Evolutionary conservation across 2,797 vertebrate species (phyloP), one percentile per base, ranked within the genome.

Genomic region (Odontamblyopus lacepedii): DNA sequence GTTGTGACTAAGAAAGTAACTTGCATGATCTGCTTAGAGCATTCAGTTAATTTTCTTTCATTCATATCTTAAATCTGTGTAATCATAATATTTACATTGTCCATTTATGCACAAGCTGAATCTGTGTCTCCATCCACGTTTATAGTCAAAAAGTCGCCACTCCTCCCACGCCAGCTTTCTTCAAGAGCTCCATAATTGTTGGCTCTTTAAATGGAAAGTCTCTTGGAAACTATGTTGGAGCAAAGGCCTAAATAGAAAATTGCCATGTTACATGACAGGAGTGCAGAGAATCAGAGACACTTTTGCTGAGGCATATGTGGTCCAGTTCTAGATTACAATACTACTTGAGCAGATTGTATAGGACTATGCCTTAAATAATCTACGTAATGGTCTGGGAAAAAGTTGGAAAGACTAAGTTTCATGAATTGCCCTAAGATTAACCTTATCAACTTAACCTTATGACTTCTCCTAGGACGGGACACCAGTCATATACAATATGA

Each of bases 191-290:
- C 67, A 62, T 79, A 62, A 77, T 75, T 81, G 74, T 72, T 78
- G 75, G 75, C 59, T 73, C 60, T 87, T 79, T 77, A 76, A 83
- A 83, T 88, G 81, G 87, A 91, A 88, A 83, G 75, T 86, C 88
- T 77, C 72, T 66, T 78, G 64, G 69, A 87, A 87, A 81, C 79
- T 83, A 63, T 90, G 90, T 86, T 72, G 63, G 67, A 83, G 69
- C 75, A 77, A 67, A 77, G 78, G 72, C 77, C 72, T 75, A 75
- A 59, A 78, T 85, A 79, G 84, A 91, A 83, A 78, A 2, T 0
- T 75, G 74, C 81, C 85, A 80, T 63, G 56, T 72, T 68, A 70
- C 78, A 70, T n/a, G 61, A 76, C 75, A 76, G 78, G 75, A 68
- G 56, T 72, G 80, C 56, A 51, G 76, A 76, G 75, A 70, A 80